Percentiles rank a stretch among this genome's conserved stretches.
Evolutionary conservation across 2,888 invertebrate species (phyloP).

Genomic region (Eurois occulta): DNA sequence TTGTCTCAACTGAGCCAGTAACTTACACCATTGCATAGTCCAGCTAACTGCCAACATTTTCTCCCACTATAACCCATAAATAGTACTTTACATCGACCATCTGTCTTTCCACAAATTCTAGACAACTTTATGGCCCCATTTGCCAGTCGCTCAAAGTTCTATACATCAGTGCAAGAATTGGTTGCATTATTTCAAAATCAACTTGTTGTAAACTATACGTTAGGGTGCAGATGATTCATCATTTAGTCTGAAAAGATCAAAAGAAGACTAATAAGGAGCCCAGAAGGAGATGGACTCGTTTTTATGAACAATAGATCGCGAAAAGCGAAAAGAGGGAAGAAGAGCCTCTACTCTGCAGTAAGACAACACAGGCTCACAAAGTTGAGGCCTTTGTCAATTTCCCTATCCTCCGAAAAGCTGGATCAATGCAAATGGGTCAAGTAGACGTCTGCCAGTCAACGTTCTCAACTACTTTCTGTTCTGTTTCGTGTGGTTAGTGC

Average conservation of each 20-base stretch:
- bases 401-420: neutral
- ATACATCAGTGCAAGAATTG: neutral
- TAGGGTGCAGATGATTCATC: neutral
- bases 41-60: constrained; percentile 21
- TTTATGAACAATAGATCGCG: neutral
- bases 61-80: constrained; percentile 41
- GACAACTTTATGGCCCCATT: constrained; percentile 45
- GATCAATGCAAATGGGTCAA: neutral
- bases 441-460: neutral
- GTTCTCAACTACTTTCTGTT: too few relatives aligned
- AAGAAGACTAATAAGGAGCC: neutral
- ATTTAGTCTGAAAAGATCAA: neutral
- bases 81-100: constrained; percentile 41
- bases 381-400: neutral
- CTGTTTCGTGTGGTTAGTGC: too few relatives aligned
- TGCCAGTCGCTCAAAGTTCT: constrained; percentile 1
- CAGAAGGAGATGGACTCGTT: neutral
- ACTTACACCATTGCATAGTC: constrained; percentile 4
- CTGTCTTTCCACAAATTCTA: constrained; percentile 39
- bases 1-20: constrained; percentile 1
- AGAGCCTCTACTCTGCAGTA: neutral
- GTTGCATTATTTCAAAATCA: constrained; percentile 16
- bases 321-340: neutral
- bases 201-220: neutral
- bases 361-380: too few relatives aligned